Conservation (phyloP, 2,797 vertebrate genomes). For the Manis pentadactyla region DNA sequence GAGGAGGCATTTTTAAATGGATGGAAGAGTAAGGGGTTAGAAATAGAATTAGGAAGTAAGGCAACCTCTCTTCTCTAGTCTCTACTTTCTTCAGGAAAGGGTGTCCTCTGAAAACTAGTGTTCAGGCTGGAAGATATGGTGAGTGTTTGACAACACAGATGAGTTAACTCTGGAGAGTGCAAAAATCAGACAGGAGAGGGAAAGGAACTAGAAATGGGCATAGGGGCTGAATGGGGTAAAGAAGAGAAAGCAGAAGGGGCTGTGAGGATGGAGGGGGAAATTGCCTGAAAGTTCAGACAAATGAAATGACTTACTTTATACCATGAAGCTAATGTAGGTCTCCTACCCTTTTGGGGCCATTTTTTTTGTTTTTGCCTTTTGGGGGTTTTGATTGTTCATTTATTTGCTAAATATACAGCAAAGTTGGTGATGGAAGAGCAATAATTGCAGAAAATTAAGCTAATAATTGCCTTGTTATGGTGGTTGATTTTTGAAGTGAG, state of each 20-base stretch:
- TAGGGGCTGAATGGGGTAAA: background rate
- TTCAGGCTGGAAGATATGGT: background rate
- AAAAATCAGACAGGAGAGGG: background rate
- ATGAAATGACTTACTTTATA: background rate
- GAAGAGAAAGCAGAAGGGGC: background rate
- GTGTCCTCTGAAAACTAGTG: background rate
- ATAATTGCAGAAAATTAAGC: conserved; percentile 37
- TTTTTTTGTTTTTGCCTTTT: background rate
- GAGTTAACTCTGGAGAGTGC: background rate
- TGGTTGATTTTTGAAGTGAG: background rate
- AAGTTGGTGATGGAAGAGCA: background rate
- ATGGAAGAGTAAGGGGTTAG: background rate
- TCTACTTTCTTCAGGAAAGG: background rate
- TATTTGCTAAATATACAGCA: background rate
- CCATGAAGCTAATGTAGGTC: background rate
- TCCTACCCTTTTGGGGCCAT: background rate
- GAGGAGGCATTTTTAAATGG: background rate
- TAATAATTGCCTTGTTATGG: background rate
- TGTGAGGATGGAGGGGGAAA: background rate
- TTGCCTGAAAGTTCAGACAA: background rate
- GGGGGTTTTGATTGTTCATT: no score
- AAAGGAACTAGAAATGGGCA: background rate
- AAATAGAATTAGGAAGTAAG: background rate
- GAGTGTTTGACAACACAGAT: background rate
- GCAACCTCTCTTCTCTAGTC: background rate